Evolutionary conservation across 2,888 invertebrate genomes (phyloP).

Genomic region (Operophtera brumata): DNA sequence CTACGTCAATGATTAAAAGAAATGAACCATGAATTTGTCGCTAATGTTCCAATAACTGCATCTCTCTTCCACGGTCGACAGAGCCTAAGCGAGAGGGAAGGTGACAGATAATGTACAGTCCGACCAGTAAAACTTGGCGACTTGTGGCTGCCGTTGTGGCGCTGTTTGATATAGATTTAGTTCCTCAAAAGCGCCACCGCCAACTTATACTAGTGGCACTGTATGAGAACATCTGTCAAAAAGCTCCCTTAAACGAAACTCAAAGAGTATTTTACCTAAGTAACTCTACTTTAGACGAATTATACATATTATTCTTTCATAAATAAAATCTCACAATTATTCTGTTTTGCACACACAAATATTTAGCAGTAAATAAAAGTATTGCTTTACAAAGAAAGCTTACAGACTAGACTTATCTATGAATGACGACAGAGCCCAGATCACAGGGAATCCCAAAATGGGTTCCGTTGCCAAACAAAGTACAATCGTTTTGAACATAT

Average conservation of each 20-base stretch:
- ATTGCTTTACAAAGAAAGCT: background rate
- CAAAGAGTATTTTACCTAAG: background rate
- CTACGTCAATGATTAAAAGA: too few species aligned
- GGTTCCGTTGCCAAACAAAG: background rate
- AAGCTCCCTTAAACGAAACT: background rate
- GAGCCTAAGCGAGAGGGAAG: too few species aligned
- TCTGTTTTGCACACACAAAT: constrained; percentile 4
- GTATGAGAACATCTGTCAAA: too few species aligned
- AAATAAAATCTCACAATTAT: constrained; percentile 19
- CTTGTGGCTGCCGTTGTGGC: too few species aligned
- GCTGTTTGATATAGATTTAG: too few species aligned
- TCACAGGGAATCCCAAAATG: background rate
- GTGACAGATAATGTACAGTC: too few species aligned
- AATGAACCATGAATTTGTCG: background rate
- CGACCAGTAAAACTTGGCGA: too few species aligned
- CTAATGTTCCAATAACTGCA: background rate
- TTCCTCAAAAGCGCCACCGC: too few species aligned
- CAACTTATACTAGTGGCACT: too few species aligned
- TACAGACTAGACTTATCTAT: background rate
- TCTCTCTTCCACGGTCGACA: too few species aligned
- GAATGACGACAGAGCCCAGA: background rate
- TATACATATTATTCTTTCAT: background rate
- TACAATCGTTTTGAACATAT: background rate
- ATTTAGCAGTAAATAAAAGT: background rate
- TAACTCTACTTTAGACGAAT: background rate